Percentiles rank a stretch among this genome's conserved stretches.
phyloP scores from a whole-genome alignment of 2,113 vertebrate genomes.

The Cinclus cinclus region DNA sequence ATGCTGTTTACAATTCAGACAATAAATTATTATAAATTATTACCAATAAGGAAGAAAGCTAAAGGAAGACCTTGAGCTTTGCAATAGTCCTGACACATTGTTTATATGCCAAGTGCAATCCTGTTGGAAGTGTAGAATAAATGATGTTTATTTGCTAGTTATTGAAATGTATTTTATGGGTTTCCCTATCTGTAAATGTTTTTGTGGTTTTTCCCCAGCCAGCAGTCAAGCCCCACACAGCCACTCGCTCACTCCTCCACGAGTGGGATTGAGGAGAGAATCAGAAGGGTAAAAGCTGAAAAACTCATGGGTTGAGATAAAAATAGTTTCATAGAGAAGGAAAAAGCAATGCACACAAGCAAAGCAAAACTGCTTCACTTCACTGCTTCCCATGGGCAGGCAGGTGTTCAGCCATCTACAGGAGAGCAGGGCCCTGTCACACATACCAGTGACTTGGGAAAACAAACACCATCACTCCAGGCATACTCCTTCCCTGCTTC shows the following conservation, averaged over 20 bases:
- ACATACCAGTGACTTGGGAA: rapidly evolving
- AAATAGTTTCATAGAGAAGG: neutral
- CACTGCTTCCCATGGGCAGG: neutral
- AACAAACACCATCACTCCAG: neutral
- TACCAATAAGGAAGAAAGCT: neutral
- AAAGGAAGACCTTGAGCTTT: neutral
- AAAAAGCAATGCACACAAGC: neutral
- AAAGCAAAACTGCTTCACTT: neutral
- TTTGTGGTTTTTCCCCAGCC: neutral
- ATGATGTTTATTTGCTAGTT: neutral
- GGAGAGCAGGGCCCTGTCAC: neutral
- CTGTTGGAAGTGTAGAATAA: neutral
- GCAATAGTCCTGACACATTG: neutral
- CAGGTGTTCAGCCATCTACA: neutral
- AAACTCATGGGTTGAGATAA: neutral
- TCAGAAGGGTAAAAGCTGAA: neutral
- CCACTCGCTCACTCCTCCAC: neutral
- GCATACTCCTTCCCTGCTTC: neutral
- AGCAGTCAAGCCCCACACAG: neutral
- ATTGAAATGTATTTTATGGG: neutral
- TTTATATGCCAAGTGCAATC: neutral
- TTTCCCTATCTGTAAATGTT: neutral
- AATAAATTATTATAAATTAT: neutral
- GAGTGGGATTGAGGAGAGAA: neutral
- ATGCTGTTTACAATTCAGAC: neutral